Evolutionary conservation across 2,797 vertebrate genomes (phyloP), one percentile per base, ranked within the genome.

Genomic region (Amblyopsis hoosieri): DNA sequence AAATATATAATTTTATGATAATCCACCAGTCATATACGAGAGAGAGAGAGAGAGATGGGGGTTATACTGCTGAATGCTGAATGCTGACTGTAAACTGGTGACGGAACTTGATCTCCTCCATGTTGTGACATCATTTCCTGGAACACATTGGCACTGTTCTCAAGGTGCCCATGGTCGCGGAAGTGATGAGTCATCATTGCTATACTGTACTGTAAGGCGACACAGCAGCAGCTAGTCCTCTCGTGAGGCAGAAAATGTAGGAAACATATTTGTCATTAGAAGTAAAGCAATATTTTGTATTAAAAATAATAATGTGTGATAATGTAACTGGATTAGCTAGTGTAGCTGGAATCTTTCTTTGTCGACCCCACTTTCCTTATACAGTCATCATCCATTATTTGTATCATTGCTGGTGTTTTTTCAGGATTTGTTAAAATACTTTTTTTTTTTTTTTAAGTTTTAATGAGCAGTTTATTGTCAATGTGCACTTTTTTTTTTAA

Each of bases 121-220:
- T 64, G 65, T 77, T 52, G 12, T 86, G 75, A 73, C 76, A 75
- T 76, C 42, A 64, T 78, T 71, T 80, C 67, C 78, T 69, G 66
- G 71, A 80, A 62, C 46, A 51, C 54, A 48, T 57, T 45, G 0
- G 57, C 61, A 62, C 69, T 75, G 68, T 74, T 57, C 70, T 75
- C 60, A 72, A 78, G 54, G 63, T 68, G 74, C 71, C 84, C 73
- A 74, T 81, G 77, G 85, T 80, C 80, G 64, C 56, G 60, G 70
- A 83, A 78, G 74, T 64, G 71, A 82, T 83, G 82, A 86, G 66
- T 88, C 81, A 85, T 49, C 78, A 85, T 49, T 80, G 69, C 68
- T 73, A 66, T 74, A 59, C 65, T 60, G 68, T 64, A 66, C 17
- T 15, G 37, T 23, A 29, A 54, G 19, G 23, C 9, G 2, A 54